These are phyloP conservation scores for Peromyscus attwateri DNA, from an alignment of 2,797 vertebrate species.

Conservation along the genomic window DNA sequence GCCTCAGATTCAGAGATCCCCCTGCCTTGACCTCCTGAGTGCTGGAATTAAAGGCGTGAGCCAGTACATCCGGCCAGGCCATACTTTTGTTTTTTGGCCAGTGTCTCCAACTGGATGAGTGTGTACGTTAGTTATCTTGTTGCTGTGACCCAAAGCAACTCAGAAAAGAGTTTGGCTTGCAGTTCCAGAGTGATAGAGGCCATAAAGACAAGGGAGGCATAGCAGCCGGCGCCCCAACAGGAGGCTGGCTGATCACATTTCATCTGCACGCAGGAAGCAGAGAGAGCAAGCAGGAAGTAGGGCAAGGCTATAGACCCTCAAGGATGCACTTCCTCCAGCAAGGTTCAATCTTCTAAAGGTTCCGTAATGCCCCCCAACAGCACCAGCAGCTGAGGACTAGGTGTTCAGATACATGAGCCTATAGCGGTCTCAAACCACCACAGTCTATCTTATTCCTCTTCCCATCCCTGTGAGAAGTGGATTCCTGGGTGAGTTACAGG, in stretches of 20 bases:
- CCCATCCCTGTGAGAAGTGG: fast-evolving
- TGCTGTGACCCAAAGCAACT: neutral
- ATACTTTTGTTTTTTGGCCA: neutral
- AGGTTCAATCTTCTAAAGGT: neutral
- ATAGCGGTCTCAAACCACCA: neutral
- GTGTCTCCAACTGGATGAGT: neutral
- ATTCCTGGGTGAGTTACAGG: neutral
- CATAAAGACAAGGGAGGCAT: neutral
- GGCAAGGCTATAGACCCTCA: neutral
- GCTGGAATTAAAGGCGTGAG: neutral
- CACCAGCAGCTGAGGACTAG: neutral
- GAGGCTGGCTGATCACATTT: neutral
- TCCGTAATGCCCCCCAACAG: neutral
- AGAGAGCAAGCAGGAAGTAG: neutral
- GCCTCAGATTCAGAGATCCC: neutral
- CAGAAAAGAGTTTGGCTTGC: neutral
- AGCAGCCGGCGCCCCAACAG: neutral
- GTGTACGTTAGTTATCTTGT: neutral
- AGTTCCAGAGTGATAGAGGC: neutral
- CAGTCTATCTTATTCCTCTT: neutral
- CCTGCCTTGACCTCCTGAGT: neutral
- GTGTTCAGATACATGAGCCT: neutral
- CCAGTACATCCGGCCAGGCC: neutral
- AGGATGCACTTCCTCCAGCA: neutral
- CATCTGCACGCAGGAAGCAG: neutral